Evolutionary conservation across 2,113 vertebrate species (phyloP), one percentile per base, ranked within the genome.

Genomic region (Tichodroma muraria): DNA sequence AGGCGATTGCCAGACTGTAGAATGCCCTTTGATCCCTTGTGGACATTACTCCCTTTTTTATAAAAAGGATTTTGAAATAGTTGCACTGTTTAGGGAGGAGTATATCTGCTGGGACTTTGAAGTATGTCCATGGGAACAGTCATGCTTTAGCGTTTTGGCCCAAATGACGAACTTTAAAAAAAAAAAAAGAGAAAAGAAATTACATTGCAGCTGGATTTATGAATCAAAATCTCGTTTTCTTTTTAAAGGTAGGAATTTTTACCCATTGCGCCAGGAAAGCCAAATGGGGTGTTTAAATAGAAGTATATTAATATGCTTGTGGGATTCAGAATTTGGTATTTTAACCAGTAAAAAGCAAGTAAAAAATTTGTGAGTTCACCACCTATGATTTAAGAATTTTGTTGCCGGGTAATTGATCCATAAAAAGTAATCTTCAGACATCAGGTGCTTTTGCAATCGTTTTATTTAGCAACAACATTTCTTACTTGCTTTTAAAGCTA

Each of bases 1-100:
- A 97, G 98, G 98, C 98, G 97, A 97, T 98, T 98, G 98, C 98
- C 98, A 98, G 98, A 98, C 98, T 98, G 98, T 91, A 98, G 98
- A 98, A 98, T 98, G 98, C 96, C 98, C 98, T 98, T 98, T 99
- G 98, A 98, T 98, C 98, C 98, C 98, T 95, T 94, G 97, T 96
- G 98, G 98, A 99, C 98, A 97, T 97, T 94, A 97, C 97, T 98
- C 98, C 97, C 97, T 97, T 96, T 96, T 98, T 98, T 98, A 97
- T 97, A 97, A 97, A 97, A 97, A 97, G 95, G 95, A 96, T 97
- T 97, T 97, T 97, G 97, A 98, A 97, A 98, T 97, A 97, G 95
- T 96, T 98, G 95, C 95, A 96, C 94, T 96, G 97, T 97, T 97
- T 97, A 97, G 97, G 98, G 97, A 97, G 97, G 97, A 96, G 97